Evolutionary conservation across 2,888 invertebrate genomes (phyloP), one percentile per base, ranked within the genome.

Genomic region (Halictus quadricinctus): DNA sequence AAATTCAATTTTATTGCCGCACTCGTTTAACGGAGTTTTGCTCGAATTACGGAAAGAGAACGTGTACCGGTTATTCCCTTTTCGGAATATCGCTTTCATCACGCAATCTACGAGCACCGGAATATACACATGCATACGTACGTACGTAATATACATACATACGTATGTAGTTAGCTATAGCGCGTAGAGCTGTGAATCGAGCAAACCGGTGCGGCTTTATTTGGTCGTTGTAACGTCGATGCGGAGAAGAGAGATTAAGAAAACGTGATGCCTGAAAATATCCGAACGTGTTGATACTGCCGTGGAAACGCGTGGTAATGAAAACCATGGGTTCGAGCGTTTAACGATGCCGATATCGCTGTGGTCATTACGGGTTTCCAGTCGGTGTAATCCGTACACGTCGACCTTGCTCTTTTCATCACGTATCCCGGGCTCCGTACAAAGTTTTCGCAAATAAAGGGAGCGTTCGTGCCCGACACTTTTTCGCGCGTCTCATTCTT

Each of bases 231-330:
- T 15, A 15, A 29, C 64, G 25, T 41, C 29, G 43, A 29, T 36
- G 21, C 13, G 46, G 21, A 18, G 29, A 69, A 36, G 21, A 21
- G 25, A 82, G 90, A 86, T 90, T 86, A 87, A 72, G 69, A 73
- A 81, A 87, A 90, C 88, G 88, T 90, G 87, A 81, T 74, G 54
- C 29, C n/a, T 58, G 54, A 78, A 84, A 82, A 88, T 87, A 79
- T 70, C 73, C 70, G 25, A 50, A 60, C 79, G 41, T 36, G 74
- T 41, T 12, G 84, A 69, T 48, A 36, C 43, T 25, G 69, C n/a
- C 21, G 6, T 18, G n/a, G 46, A 46, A 64, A 60, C 46, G 5
- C 21, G 60, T 64, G 80, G 69, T 60, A 73, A 79, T 74, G 80
- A 79, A 85, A 85, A 83, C 70, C 75, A 74, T 58, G 58, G 54